These are phyloP conservation scores for Botia almorhae DNA, from an alignment of 2,797 vertebrate species.

Conservation along the genomic window DNA sequence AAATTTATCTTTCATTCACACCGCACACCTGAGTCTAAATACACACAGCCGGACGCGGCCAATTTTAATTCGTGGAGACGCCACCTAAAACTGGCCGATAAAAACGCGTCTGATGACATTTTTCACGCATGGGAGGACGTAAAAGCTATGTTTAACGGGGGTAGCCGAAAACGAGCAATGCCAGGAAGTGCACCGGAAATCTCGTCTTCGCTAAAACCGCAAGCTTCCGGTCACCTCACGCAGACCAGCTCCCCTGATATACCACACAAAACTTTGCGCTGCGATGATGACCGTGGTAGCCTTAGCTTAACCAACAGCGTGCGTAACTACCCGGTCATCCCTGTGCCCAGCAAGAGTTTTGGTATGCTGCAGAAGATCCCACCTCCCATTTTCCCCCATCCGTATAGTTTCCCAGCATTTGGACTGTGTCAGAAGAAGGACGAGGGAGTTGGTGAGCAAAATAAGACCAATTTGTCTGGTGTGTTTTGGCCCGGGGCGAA, in stretches of 20 bases:
- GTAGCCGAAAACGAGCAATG: conserved; percentile 92
- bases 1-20: conserved; percentile 94
- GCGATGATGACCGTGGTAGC: conserved; percentile 73
- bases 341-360: conserved; percentile 93
- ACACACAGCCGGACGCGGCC: conserved; percentile 89
- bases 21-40: conserved; percentile 88
- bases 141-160: conserved; percentile 98
- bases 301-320: conserved; percentile 71
- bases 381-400: conserved; percentile 92
- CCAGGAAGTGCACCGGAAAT: conserved; percentile 78
- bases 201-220: conserved; percentile 71
- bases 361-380: conserved; percentile 92
- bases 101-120: conserved; percentile 82
- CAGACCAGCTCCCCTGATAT: conserved; percentile 71
- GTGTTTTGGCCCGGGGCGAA: conserved; percentile 90
- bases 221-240: conserved; percentile 68
- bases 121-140: conserved; percentile 96
- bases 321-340: conserved; percentile 92
- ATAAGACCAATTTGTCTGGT: conserved; percentile 73
- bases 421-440: conserved; percentile 92
- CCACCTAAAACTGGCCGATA: conserved; percentile 88
- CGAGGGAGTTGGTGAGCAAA: conserved; percentile 76
- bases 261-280: conserved; percentile 77
- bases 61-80: conserved; percentile 95
- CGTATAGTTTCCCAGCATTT: conserved; percentile 91